Evolutionary conservation across 2,113 vertebrate genomes (phyloP).

Genomic region (Apteryx mantelli): DNA sequence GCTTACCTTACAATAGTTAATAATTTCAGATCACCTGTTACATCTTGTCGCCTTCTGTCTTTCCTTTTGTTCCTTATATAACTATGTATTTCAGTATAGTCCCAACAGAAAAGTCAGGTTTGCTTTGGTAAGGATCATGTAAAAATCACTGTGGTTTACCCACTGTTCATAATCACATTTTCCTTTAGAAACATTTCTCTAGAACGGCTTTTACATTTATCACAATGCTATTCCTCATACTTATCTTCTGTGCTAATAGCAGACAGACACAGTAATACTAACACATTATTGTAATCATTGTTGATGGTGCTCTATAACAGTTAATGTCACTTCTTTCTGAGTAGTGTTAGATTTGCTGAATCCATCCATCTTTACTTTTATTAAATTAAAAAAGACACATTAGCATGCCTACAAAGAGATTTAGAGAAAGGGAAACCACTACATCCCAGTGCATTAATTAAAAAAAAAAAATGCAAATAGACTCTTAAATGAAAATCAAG

Average conservation of each 20-base stretch:
- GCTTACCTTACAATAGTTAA: neutral
- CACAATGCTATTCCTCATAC: neutral
- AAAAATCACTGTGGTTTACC: neutral
- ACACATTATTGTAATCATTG: neutral
- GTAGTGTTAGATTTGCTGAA: neutral
- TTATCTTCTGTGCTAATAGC: neutral
- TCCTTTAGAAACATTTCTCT: neutral
- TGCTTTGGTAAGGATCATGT: neutral
- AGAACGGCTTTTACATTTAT: neutral
- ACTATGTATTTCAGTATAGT: neutral
- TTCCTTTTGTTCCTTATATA: neutral
- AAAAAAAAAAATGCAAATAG: constrained; percentile 17
- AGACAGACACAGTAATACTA: neutral
- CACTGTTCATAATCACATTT: neutral
- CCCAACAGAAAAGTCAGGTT: neutral
- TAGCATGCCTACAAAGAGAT: constrained; percentile 15
- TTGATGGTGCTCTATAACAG: constrained; percentile 12
- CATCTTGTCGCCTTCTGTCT: neutral
- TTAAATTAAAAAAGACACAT: neutral
- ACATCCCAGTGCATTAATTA: constrained; percentile 33
- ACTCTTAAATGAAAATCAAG: constrained; percentile 18
- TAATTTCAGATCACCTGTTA: neutral
- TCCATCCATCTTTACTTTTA: neutral
- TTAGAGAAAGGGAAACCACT: neutral
- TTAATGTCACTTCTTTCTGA: neutral